phyloP scores from a whole-genome alignment of 2,797 vertebrate genomes.

The Garrulus glandarius region DNA sequence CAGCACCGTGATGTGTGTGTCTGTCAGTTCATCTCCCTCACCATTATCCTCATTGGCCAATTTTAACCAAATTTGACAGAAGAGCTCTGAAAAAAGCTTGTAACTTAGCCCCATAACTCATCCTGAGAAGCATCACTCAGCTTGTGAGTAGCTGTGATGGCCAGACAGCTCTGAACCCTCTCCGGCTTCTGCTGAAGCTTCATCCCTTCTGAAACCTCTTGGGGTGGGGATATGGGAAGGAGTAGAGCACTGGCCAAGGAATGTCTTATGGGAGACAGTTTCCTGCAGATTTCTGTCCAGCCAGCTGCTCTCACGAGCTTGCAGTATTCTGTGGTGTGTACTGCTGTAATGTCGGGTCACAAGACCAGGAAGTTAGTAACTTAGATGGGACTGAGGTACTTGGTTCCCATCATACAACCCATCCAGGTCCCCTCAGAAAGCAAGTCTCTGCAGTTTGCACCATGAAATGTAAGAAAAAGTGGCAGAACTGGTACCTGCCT shows the following conservation, averaged over 20 bases:
- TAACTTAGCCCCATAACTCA: background rate
- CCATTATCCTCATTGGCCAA: background rate
- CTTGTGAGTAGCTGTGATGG: background rate
- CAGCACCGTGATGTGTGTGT: background rate
- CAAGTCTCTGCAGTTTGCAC: background rate
- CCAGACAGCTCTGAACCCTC: background rate
- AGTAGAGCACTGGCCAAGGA: background rate
- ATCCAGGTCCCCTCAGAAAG: background rate
- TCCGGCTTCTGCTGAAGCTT: background rate
- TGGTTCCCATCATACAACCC: background rate
- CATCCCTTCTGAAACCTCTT: background rate
- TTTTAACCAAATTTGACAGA: slow-evolving; percentile 25
- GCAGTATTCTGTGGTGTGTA: background rate
- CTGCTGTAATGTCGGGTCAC: background rate
- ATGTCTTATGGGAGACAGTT: background rate
- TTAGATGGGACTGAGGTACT: background rate
- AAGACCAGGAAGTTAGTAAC: background rate
- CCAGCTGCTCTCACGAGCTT: background rate
- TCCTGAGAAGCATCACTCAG: background rate
- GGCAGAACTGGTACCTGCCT: background rate
- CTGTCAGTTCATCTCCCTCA: background rate
- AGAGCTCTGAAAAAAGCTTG: background rate
- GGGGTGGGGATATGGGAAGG: background rate
- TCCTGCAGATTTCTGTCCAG: background rate
- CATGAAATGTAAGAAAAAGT: background rate